Conservation (phyloP, 1,140 invertebrate species). For the Rhizoglyphus robini region DNA sequence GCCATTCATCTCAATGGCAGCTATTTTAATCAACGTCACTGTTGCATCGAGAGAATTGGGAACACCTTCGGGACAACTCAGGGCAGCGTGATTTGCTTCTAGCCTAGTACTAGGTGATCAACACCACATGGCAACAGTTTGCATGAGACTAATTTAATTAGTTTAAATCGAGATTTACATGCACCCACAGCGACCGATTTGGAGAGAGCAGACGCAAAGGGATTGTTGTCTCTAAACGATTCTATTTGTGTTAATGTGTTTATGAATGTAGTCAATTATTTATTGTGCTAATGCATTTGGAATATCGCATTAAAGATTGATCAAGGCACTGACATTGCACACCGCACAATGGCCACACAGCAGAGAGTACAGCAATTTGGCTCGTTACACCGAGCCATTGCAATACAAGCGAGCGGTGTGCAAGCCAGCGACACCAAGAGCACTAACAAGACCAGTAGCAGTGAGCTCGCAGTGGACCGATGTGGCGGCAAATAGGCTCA, state of each 20-base stretch:
- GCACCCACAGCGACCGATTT: neutral
- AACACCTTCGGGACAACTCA: neutral
- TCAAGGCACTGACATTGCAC: too few relatives aligned
- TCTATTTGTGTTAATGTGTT: neutral
- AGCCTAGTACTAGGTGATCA: neutral
- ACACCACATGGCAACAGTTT: neutral
- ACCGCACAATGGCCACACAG: too few relatives aligned
- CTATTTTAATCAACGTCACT: conserved; percentile 10
- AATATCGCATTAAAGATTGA: neutral
- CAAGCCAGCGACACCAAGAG: too few relatives aligned
- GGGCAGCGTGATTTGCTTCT: neutral
- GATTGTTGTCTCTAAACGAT: neutral
- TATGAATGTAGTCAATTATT: neutral
- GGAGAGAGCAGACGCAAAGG: neutral
- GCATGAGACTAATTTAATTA: too few relatives aligned
- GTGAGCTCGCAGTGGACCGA: too few relatives aligned
- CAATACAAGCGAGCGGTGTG: too few relatives aligned
- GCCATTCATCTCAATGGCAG: neutral
- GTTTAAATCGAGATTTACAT: too few relatives aligned
- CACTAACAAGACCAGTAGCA: too few relatives aligned
- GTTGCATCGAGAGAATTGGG: neutral
- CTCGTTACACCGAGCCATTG: too few relatives aligned
- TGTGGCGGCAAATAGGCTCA: neutral
- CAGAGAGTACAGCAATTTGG: too few relatives aligned
- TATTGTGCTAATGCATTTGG: neutral